Percentiles rank a stretch among this genome's conserved stretches.
phyloP scores from a whole-genome alignment of 2,888 invertebrate genomes.

The Dysmachus trigonus region DNA sequence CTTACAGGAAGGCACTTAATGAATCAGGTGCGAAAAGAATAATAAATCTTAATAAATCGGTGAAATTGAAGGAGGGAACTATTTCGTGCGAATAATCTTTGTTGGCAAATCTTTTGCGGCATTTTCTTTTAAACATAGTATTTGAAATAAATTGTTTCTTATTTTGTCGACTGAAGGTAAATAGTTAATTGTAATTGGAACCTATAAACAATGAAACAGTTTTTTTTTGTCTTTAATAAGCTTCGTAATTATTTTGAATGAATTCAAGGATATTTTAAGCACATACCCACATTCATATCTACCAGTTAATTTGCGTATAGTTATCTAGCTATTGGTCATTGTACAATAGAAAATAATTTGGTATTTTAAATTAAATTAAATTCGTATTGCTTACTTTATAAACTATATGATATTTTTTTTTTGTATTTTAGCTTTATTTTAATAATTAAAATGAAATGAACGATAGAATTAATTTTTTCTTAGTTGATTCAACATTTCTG shows the following conservation, averaged over 20 bases:
- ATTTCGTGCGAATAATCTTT: not conserved
- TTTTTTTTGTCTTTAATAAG: not conserved
- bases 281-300: not conserved
- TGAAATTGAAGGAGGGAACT: not conserved
- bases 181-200: not conserved
- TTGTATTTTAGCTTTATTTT: too few species aligned
- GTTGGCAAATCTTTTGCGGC: not conserved
- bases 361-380: too few species aligned
- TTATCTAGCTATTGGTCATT: too few species aligned
- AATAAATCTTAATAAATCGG: conserved; percentile 6
- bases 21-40: conserved; percentile 25
- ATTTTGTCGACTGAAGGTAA: not conserved
- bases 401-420: too few species aligned
- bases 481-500: too few species aligned
- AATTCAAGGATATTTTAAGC: not conserved
- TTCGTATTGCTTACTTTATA: too few species aligned
- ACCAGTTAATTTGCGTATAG: not conserved
- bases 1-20: conserved; percentile 8
- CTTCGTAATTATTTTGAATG: not conserved
- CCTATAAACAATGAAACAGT: not conserved
- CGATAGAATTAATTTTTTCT: too few species aligned
- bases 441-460: too few species aligned
- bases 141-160: not conserved
- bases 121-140: not conserved
- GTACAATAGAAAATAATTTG: too few species aligned